Evolutionary conservation across 2,113 vertebrate species (phyloP), one percentile per base, ranked within the genome.

Genomic region (Rhineura floridana): DNA sequence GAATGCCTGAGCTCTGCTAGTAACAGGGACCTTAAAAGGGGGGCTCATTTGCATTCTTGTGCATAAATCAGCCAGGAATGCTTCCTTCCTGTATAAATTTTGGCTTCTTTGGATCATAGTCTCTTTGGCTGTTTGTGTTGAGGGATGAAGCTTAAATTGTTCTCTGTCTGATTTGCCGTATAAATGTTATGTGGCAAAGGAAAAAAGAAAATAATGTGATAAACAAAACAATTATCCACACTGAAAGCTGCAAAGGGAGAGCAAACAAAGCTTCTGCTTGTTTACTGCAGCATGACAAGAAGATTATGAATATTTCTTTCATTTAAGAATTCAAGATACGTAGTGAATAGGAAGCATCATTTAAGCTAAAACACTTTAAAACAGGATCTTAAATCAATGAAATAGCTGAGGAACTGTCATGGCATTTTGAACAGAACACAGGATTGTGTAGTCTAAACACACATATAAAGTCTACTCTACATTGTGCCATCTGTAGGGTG

Each of bases 21-120:
- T 81, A 91, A 70, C 86, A 80, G 46, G 50, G 79, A 63, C 44
- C 25, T 3, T 67, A 87, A 91, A 93, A 91, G 59, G 81, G 87
- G 91, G 52, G 59, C 87, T 96, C 81, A 95, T 96, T 95, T 95
- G 77, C 93, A 95, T 96, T 92, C 94, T 91, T 59, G 85, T 91
- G 91, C 62, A 84, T 91, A 92, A 95, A 92, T 69, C 92, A 90
- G 44, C 90, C 85, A 94, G 77, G 80, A 94, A 90, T 91, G 77
- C 86, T 95, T 94, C 88, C 91, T 93, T 94, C 88, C 91, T 93
- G 93, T 88, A 93, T 92, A 87, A 94, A 94, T 94, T 89, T 87
- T 93, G 42, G 25, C 81, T 89, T 67, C 42, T 91, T 87, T 76
- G 83, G 91, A 76, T 88, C 85, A 30, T 90, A 70, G 65, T 67